Conservation (phyloP, 1,140 invertebrate genomes). For the Bombus sylvicola region DNA sequence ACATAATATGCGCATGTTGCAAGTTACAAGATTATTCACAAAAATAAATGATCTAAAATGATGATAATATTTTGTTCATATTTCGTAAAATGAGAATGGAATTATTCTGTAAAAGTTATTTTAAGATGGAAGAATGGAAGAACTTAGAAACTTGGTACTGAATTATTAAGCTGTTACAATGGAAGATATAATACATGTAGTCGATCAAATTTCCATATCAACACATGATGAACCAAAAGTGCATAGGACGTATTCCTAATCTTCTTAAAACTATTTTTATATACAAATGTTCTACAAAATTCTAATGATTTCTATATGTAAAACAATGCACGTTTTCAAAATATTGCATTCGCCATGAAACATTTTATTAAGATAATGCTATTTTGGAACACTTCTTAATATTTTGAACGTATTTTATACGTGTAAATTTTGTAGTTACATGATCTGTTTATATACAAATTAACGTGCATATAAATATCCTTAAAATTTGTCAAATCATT, state of each 20-base stretch:
- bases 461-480: conserved; percentile 30
- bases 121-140: conserved; percentile 62
- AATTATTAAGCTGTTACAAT: conserved; percentile 42
- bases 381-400: conserved; percentile 28
- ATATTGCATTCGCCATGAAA: conserved; percentile 47
- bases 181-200: conserved; percentile 30
- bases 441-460: conserved; percentile 42
- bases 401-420: conserved; percentile 36
- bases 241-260: conserved; percentile 27
- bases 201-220: conserved; percentile 19
- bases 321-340: conserved; percentile 44
- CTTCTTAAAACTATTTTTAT: conserved; percentile 42
- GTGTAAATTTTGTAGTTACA: conserved; percentile 24
- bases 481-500: conserved; percentile 30
- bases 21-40: conserved; percentile 26
- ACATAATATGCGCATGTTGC: conserved; percentile 17
- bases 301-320: conserved; percentile 39
- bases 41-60: conserved; percentile 38
- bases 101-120: conserved; percentile 26
- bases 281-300: conserved; percentile 48
- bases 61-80: conserved; percentile 16
- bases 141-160: conserved; percentile 45
- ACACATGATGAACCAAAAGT: conserved; percentile 38
- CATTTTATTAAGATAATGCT: conserved; percentile 34
- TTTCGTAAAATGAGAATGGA: conserved; percentile 39